Conservation (phyloP, 2,888 invertebrate genomes). For the Palloptera scutellata region DNA sequence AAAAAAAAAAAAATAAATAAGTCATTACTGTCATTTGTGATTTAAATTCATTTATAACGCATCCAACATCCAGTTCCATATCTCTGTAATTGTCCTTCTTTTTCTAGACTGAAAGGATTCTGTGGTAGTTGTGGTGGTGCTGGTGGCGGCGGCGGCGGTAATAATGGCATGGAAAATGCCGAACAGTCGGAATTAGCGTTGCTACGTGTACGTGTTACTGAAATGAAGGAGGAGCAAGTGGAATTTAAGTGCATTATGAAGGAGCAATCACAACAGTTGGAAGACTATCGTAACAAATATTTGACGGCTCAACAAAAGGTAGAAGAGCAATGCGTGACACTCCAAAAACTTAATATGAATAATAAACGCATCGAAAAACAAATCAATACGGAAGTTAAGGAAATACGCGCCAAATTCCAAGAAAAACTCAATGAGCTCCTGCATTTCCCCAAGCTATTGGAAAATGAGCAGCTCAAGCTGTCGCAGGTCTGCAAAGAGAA, state of each 20-base stretch:
- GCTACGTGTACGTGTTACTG: slow-evolving; percentile 53
- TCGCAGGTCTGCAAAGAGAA: slow-evolving; percentile 56
- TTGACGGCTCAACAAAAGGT: slow-evolving; percentile 61
- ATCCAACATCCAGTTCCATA: too few species aligned
- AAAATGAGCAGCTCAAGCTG: slow-evolving; percentile 60
- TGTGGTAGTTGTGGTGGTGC: slow-evolving; percentile 46
- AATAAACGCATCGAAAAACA: slow-evolving; percentile 62
- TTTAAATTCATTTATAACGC: too few species aligned
- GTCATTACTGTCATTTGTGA: too few species aligned
- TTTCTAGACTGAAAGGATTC: slow-evolving; percentile 49
- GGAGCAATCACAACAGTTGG: slow-evolving; percentile 60
- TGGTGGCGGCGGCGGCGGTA: slow-evolving; percentile 35
- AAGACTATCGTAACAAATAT: slow-evolving; percentile 63
- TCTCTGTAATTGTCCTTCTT: neutral
- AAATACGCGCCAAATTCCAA: slow-evolving; percentile 61
- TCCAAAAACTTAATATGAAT: slow-evolving; percentile 60
- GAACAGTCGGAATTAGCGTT: slow-evolving; percentile 51
- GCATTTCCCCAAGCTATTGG: slow-evolving; percentile 60
- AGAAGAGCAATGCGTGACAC: slow-evolving; percentile 58
- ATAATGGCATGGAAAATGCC: slow-evolving; percentile 34
- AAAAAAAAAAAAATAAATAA: too few species aligned
- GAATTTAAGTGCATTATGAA: slow-evolving; percentile 62
- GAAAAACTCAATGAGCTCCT: slow-evolving; percentile 60
- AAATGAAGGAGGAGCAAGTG: slow-evolving; percentile 58
- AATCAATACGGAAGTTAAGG: slow-evolving; percentile 60